These are phyloP conservation scores for Pangasius djambal DNA, from an alignment of 2,797 vertebrate species.

Conservation along the genomic window DNA sequence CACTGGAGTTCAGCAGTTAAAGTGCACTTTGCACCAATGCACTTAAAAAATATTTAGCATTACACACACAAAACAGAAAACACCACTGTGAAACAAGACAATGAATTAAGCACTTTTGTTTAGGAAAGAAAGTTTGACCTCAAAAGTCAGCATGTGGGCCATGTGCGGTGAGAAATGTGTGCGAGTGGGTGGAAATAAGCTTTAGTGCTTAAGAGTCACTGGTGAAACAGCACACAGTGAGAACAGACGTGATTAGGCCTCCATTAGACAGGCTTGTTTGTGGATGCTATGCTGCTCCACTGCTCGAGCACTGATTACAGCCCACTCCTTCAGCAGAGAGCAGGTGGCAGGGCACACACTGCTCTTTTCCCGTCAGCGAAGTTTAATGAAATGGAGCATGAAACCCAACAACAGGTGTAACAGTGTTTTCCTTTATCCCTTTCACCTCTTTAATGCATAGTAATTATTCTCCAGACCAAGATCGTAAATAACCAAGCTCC, in stretches of 20 bases:
- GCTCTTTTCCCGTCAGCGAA: constrained; percentile 21
- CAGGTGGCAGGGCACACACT: constrained; percentile 38
- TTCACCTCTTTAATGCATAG: constrained; percentile 14
- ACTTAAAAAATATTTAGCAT: not conserved
- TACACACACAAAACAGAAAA: not conserved
- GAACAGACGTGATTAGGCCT: constrained; percentile 52
- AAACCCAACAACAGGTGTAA: constrained; percentile 37
- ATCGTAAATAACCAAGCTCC: not conserved
- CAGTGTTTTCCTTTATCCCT: not conserved
- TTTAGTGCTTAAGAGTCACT: constrained; percentile 47
- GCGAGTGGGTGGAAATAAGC: constrained; percentile 44
- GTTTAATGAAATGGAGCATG: constrained; percentile 36
- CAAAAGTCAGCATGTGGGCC: not conserved
- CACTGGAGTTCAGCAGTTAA: not conserved
- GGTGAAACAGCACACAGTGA: constrained; percentile 45
- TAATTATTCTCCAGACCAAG: constrained; percentile 1
- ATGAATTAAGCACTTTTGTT: constrained; percentile 21
- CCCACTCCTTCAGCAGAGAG: constrained; percentile 34
- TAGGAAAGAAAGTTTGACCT: constrained; percentile 22
- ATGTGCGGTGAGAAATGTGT: constrained; percentile 21
- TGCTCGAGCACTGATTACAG: constrained; percentile 37
- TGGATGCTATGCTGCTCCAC: constrained; percentile 32
- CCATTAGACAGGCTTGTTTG: constrained; percentile 49
- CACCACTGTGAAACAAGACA: not conserved
- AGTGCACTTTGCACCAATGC: not conserved